Base-by-base conservation (phyloP, 2,113 vertebrate genomes). In the Leptosomus discolor region DNA sequence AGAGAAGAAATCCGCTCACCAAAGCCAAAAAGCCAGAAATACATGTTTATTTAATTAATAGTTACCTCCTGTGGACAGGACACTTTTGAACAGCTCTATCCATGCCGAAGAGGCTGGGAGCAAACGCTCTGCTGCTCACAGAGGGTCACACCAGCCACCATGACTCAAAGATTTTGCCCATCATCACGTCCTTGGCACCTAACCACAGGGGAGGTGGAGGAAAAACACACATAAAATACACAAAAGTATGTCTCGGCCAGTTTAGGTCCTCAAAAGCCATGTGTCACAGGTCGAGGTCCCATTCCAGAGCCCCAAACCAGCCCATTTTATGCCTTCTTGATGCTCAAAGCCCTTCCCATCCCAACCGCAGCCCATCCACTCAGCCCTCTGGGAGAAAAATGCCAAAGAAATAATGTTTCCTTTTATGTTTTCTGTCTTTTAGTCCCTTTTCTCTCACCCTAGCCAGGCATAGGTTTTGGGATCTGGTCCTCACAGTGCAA, bases 331-430 rank as follows among this genome's bases (percentile, higher is more conserved):
- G 5, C n/a, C 10, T 46, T 56, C 39, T 3, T 1, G 15, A 16
- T 39, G 43, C n/a, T 73, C 56, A 63, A 51, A 90, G 20, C 20
- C 30, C 23, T 81, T n/a, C 73, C 30, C 64, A 19, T 22, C 46
- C 73, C 60, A n/a, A 8, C 4, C 21, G 46, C 36, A 39, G 39
- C 60, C 56, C 39, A 5, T 5, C 12, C 41, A 5, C 30, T 39
- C 37, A 29, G 19, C 7, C 15, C 43, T 56, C 36, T 13, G 6
- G 34, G 30, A 51, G 20, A 27, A 81, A 69, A 92, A 9, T 30
- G 39, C 3, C 0, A 4, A 29, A 51, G 12, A 56, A 60, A 64
- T 23, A 8, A 29, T 1, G 2, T 9, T 13, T 65, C 4, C 15
- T 61, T 30, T 32, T 3, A 26, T 1, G 5, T 34, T 79, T 56